Base-by-base conservation (phyloP, 2,888 invertebrate genomes). In the Phortica magna region DNA sequence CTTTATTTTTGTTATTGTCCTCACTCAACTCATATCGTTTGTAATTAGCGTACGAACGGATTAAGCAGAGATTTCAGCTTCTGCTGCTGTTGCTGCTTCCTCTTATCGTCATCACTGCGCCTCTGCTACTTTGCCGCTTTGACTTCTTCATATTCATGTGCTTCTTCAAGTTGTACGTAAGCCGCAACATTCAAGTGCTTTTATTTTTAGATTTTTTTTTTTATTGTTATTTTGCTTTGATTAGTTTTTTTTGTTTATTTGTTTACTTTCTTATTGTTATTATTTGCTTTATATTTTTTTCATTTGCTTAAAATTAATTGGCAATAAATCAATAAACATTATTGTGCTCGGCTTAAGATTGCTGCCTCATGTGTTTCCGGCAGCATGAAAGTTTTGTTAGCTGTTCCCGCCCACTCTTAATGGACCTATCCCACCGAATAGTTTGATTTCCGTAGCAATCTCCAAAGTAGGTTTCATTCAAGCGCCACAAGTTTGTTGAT, bases 1-100 rank as follows among this genome's bases (percentile, higher is more conserved):
- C 68, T 55, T 5, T 74, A 57, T 71, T 73, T 53, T 70, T 79
- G 22, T 77, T 78, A n/a, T 77, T 59, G 39, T 67, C 74, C 67
- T 81, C 77, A 73, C 67, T 42, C 76, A 81, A 73, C 71, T 76
- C 74, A 78, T 82, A 74, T 76, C 82, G 78, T 75, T 73, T 55
- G 81, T 81, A 81, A 82, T 82, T 82, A 81, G 81, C 82, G 81
- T 82, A 76, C 77, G 78, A 81, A 68, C 70, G 79, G 78, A 76
- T 82, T 81, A 79, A 82, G 76, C 73, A 77, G 41, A 81, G 75
- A 81, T 81, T 59, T 59, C 31, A 31, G 31, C 31, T 48, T 48
- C 48, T 48, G 48, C 48, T 48, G 9, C 48, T 48, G 14, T 6
- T 48, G 9, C 48, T 48, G 48, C 10, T 57, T 31, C 31, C 39